These are phyloP conservation scores for Epizoanthus illoricatus DNA, from an alignment of 92 coral and sea anemone genomes.

Conservation along the genomic window DNA sequence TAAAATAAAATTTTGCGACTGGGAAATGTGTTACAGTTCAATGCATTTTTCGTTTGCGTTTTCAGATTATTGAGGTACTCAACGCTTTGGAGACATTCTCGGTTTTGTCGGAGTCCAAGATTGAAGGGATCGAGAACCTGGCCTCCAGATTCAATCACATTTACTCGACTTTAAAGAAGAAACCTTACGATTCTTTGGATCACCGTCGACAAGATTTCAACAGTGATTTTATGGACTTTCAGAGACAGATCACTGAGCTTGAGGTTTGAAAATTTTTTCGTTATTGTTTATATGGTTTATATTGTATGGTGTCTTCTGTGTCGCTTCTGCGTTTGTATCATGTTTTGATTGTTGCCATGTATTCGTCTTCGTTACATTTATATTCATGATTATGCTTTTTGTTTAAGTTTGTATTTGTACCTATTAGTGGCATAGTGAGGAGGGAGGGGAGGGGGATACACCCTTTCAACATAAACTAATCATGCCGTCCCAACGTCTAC, in stretches of 20 bases:
- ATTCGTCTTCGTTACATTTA: no score
- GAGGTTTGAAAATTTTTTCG: conserved; percentile 50
- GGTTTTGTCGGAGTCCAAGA: conserved; percentile 80
- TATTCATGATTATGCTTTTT: no score
- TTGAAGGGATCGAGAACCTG: conserved; percentile 82
- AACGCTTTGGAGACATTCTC: conserved; percentile 87
- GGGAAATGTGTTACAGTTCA: no score
- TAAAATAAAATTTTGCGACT: no score
- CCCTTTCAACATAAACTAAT: no score
- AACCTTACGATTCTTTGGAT: conserved; percentile 86
- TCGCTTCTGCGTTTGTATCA: no score
- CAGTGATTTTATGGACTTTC: conserved; percentile 74
- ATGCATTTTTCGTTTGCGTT: background rate
- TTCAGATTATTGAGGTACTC: conserved; percentile 78
- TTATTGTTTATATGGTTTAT: background rate
- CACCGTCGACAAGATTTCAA: conserved; percentile 81
- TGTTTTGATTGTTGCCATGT: no score
- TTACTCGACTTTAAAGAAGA: conserved; percentile 74
- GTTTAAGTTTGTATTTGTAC: no score
- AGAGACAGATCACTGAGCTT: conserved; percentile 66
- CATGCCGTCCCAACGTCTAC: no score
- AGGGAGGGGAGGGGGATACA: no score
- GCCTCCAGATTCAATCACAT: conserved; percentile 77
- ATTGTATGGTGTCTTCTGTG: no score
- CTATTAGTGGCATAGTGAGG: no score